Base-by-base conservation (phyloP, 2,888 invertebrate species). In the Dione vanillae region DNA sequence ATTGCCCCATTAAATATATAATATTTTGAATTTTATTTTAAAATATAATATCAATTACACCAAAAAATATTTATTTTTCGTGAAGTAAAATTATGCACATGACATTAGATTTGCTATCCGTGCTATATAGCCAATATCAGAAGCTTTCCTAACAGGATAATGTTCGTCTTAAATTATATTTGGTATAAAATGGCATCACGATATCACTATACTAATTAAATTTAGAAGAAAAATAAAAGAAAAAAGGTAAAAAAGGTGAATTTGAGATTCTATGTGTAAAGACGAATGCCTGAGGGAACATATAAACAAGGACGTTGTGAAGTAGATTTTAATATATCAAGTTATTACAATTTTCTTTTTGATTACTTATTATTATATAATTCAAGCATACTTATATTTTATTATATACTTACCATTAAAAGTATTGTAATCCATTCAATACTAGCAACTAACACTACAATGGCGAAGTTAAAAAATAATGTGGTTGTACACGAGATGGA, bases 201-300 rank as follows among this genome's bases (percentile, higher is more conserved):
- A 59, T 20, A 20, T 59, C 10, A 59, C n/a, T 27, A 59, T 43
- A 59, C 43, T 20, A 14, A 59, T 41, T 58, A 41, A 19, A 59
- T 43, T 41, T 41, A 20, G 2, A 59, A 43, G 20, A 43, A 43
- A 43, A 59, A 20, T 59, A 58, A 41, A 58, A 19, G 12, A n/a
- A 58, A 58, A 41, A 19, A 27, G 12, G 19, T 9, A 12, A 20
- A 41, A 41, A 40, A 58, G 16, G 14, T 41, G 19, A 58, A 40
- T 58, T 58, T 20, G 7, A 8, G 19, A 41, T n/a, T 7, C 2
- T 14, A 1, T 52, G 12, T 12, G 14, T 54, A 35, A 35, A n/a
- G 40, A 14, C 16, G 19, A 43, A 41, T 41, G 19, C 20, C 59
- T 20, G 8, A 14, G 59, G 41, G 14, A 54, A 35, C 2, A 20